Evolutionary conservation across 1,140 invertebrate genomes (phyloP), one percentile per base, ranked within the genome.

Genomic region (Antheraea pernyi): DNA sequence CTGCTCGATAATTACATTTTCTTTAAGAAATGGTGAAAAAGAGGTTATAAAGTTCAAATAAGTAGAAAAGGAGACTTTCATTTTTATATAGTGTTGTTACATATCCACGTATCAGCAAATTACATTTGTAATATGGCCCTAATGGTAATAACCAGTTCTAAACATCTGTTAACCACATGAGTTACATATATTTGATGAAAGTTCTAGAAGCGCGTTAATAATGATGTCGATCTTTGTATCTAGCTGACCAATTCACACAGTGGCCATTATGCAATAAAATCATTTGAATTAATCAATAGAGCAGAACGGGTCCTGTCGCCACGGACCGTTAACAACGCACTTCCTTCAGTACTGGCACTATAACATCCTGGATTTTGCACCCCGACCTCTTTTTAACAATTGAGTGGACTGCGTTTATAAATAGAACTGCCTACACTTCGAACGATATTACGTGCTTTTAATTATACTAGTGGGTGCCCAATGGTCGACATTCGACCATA

Each of bases 251-350:
- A 73, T 78, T 78, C 73, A 66, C 69, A 71, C 73, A 82, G 70
- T 83, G 77, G 73, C 81, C 80, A 90, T 91, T 90, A 90, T 90
- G 85, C 84, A 90, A 91, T 91, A 90, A 91, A 91, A 76, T 77
- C 81, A 82, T 84, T 88, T 85, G 81, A 75, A 91, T 91, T 89
- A 87, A 88, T 90, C 86, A 91, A 91, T 90, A 88, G 85, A 89
- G 83, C 77, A 77, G 76, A 88, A 83, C 84, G 86, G 84, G 81
- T 81, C 83, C 88, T 79, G 83, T 69, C 79, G 68, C 65, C 69
- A 78, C 75, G 70, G 68, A 71, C 73, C 73, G 68, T 78, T 88
- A 91, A 91, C 86, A 75, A 88, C 74, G 71, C 74, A 84, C 78
- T 83, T 90, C 88, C 88, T 87, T 77, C 74, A 71, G 72, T 73